Percentiles rank a stretch among this genome's conserved stretches.
These are phyloP conservation scores for Neotoxoptera formosana DNA, from an alignment of 1,140 invertebrate genomes.

Conservation along the genomic window DNA sequence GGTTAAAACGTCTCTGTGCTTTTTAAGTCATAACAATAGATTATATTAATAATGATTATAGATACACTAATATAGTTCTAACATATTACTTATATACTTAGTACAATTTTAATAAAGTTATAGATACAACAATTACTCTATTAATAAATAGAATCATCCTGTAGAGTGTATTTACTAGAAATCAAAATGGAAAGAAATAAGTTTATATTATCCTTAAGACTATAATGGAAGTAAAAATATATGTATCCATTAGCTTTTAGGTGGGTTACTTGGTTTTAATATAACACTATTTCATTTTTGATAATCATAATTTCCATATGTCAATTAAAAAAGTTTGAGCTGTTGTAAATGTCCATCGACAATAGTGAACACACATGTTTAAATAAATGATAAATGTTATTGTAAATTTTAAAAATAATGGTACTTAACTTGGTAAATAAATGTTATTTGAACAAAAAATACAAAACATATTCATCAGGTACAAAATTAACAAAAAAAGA, in stretches of 20 bases:
- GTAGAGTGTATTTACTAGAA: neutral
- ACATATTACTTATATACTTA: neutral
- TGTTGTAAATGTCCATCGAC: neutral
- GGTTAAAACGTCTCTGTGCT: neutral
- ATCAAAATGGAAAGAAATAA: neutral
- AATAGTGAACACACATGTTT: slow-evolving; percentile 18
- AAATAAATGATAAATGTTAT: neutral
- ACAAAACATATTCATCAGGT: slow-evolving; percentile 42
- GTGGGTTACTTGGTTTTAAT: neutral
- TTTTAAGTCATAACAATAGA: neutral
- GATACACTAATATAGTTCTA: neutral
- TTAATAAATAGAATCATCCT: neutral
- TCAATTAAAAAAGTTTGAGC: neutral
- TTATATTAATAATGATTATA: neutral
- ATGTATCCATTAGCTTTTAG: neutral
- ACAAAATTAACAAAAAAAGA: slow-evolving; percentile 47
- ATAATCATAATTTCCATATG: neutral
- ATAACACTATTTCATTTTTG: neutral
- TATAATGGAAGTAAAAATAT: slow-evolving; percentile 11
- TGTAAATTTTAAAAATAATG: slow-evolving; percentile 34
- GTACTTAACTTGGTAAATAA: slow-evolving; percentile 27
- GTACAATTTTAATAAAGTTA: neutral
- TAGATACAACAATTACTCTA: neutral
- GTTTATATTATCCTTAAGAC: neutral
- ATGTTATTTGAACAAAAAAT: slow-evolving; percentile 30